These are phyloP conservation scores for Metacarcinus magister DNA, from an alignment of 2,888 invertebrate species.

Conservation along the genomic window DNA sequence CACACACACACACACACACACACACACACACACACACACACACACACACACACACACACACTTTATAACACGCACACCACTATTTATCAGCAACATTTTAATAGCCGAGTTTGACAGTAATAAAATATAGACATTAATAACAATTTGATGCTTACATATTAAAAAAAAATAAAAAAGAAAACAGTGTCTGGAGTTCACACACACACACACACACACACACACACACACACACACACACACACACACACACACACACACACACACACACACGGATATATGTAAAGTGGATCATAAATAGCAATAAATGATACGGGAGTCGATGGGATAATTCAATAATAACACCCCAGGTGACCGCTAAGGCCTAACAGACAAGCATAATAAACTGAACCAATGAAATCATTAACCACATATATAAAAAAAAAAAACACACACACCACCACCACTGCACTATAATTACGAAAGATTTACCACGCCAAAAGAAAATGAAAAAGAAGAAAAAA, in stretches of 20 bases:
- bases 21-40: constrained; percentile 9
- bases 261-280: background rate
- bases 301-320: background rate
- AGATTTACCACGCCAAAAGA: background rate
- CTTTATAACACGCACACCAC: background rate
- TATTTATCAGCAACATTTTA: background rate
- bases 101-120: background rate
- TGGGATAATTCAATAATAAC: background rate
- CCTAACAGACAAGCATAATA: background rate
- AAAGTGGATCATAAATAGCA: background rate
- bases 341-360: background rate
- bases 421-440: too few species aligned
- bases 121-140: background rate
- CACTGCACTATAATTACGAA: background rate
- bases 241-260: background rate
- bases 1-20: constrained; percentile 14
- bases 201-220: too few species aligned
- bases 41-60: constrained; percentile 26
- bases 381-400: background rate
- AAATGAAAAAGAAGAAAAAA: background rate
- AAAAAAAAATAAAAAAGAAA: background rate
- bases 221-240: too few species aligned
- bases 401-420: background rate
- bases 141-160: background rate
- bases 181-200: background rate